Percentiles rank a stretch among this genome's conserved stretches.
These are phyloP conservation scores for Cyrtonyx montezumae DNA, from an alignment of 2,113 vertebrate species.

Conservation along the genomic window DNA sequence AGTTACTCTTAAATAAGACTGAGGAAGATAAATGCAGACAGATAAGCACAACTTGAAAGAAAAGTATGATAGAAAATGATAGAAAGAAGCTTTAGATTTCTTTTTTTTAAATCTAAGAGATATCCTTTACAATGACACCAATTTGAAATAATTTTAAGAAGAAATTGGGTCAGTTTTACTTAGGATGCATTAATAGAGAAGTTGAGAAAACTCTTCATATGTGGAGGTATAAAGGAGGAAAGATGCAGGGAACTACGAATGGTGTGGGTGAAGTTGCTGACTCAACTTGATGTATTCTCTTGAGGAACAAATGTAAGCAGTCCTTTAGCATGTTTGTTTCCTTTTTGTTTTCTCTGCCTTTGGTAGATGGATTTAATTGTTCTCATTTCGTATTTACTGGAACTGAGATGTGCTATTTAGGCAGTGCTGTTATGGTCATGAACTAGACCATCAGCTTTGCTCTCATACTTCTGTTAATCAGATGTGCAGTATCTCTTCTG, in stretches of 20 bases:
- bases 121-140: not conserved
- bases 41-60: conserved; percentile 26
- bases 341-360: not conserved
- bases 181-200: not conserved
- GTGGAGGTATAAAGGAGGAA: not conserved
- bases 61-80: not conserved
- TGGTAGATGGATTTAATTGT: not conserved
- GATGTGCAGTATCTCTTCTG: not conserved
- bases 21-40: conserved; percentile 6
- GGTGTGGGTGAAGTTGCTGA: not conserved
- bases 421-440: not conserved
- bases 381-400: not conserved
- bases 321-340: not conserved
- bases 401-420: not conserved
- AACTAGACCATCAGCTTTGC: not conserved
- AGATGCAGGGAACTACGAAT: not conserved
- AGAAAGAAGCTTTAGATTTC: not conserved
- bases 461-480: not conserved
- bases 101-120: not conserved
- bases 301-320: not conserved
- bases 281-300: not conserved
- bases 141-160: not conserved
- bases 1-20: not conserved
- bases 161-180: not conserved
- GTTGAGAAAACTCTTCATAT: not conserved